phyloP scores from a whole-genome alignment of 2,113 vertebrate genomes.

The Vombatus ursinus region DNA sequence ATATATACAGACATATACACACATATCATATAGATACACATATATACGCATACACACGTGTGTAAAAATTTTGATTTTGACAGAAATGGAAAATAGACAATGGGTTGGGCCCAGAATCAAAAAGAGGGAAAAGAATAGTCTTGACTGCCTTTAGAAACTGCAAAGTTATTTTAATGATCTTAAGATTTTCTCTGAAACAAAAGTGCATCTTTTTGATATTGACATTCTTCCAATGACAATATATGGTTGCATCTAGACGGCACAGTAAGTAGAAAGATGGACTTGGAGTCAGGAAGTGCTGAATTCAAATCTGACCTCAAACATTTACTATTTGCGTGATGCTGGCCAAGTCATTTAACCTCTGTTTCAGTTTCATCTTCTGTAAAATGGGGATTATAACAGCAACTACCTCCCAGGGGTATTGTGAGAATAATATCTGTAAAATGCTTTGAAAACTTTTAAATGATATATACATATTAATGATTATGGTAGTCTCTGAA shows the following conservation, averaged over 20 bases:
- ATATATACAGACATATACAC: too few relatives aligned
- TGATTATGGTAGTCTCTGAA: neutral
- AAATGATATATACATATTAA: neutral
- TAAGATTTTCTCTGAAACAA: neutral
- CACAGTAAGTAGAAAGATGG: neutral
- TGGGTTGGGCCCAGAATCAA: neutral
- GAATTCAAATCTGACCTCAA: neutral
- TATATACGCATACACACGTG: too few relatives aligned
- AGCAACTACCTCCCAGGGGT: neutral
- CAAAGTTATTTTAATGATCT: too few relatives aligned
- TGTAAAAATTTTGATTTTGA: too few relatives aligned
- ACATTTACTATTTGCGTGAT: neutral
- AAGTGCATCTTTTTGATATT: neutral
- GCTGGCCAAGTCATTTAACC: neutral
- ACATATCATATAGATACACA: too few relatives aligned
- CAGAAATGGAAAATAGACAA: neutral
- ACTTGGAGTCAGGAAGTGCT: neutral
- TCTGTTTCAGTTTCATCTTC: neutral
- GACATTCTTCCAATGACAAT: neutral
- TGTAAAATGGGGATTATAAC: neutral
- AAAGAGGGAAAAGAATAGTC: too few relatives aligned
- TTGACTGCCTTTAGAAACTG: too few relatives aligned
- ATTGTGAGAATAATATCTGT: neutral
- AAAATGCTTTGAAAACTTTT: neutral
- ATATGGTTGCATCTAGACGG: neutral